Evolutionary conservation across 1,140 invertebrate genomes (phyloP).

Genomic region (Caenorhabditis remanei): DNA sequence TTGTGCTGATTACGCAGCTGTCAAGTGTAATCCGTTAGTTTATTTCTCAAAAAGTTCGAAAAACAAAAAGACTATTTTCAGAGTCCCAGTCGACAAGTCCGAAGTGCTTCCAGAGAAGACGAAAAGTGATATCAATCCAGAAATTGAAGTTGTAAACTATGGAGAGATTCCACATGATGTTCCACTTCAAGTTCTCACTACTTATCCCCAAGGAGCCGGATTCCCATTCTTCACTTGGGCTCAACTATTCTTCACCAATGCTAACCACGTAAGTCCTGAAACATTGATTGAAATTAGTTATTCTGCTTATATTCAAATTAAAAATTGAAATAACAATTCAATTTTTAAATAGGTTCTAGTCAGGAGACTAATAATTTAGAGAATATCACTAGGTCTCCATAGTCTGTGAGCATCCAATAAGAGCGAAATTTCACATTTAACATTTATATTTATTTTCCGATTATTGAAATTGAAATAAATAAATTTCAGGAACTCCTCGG

Average conservation of each 20-base stretch:
- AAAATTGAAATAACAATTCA: not conserved
- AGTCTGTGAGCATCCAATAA: too few relatives aligned
- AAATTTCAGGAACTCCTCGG: constrained; percentile 73
- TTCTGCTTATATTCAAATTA: too few relatives aligned
- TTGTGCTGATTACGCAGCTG: constrained; percentile 74
- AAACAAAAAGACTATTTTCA: constrained; percentile 42
- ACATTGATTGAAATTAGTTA: too few relatives aligned
- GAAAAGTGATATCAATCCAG: constrained; percentile 62
- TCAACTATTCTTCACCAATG: constrained; percentile 75
- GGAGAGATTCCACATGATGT: constrained; percentile 71
- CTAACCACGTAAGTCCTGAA: constrained; percentile 68
- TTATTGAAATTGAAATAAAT: not conserved
- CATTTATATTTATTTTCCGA: too few relatives aligned
- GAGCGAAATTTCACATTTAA: too few relatives aligned
- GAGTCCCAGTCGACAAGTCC: constrained; percentile 68
- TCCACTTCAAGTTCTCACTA: constrained; percentile 76
- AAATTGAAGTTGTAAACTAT: constrained; percentile 70
- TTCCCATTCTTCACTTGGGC: constrained; percentile 78
- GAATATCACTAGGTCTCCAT: too few relatives aligned
- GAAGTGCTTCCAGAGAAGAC: constrained; percentile 73
- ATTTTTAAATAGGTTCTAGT: too few relatives aligned
- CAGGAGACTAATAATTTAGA: too few relatives aligned
- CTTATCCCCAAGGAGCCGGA: constrained; percentile 76
- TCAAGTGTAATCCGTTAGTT: constrained; percentile 66
- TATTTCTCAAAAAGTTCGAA: not conserved